Conservation (phyloP, 2,113 vertebrate species). For the Seriola dumerili region DNA sequence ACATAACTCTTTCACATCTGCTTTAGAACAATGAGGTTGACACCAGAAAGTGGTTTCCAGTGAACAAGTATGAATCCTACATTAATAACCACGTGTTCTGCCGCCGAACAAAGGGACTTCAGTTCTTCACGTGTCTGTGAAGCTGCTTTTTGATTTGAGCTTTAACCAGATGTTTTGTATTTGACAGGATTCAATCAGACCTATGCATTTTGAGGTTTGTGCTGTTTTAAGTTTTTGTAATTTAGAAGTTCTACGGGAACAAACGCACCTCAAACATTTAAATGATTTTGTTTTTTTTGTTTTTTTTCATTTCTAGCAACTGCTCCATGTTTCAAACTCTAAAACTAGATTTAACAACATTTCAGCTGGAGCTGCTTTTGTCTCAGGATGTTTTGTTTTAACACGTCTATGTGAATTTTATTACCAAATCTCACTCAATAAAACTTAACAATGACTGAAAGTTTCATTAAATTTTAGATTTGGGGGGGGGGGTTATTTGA, state of each 20-base stretch:
- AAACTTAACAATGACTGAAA: constrained; percentile 17
- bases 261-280: background rate
- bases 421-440: constrained; percentile 30
- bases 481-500: background rate
- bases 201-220: background rate
- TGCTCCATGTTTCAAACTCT: background rate
- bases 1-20: background rate
- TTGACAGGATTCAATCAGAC: background rate
- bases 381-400: constrained; percentile 20
- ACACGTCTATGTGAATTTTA: constrained; percentile 3
- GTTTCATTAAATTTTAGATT: background rate
- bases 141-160: background rate
- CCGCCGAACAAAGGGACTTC: constrained; percentile 17
- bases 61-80: background rate
- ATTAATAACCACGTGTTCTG: background rate
- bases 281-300: background rate
- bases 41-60: background rate
- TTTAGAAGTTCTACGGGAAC: background rate
- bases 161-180: background rate
- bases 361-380: constrained; percentile 2
- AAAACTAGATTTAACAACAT: background rate
- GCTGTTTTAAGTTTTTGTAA: background rate
- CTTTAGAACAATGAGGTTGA: background rate
- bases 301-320: background rate
- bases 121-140: background rate